phyloP scores from a whole-genome alignment of 53 echinoderm and acorn worm species.

The Zoroaster sp. region DNA sequence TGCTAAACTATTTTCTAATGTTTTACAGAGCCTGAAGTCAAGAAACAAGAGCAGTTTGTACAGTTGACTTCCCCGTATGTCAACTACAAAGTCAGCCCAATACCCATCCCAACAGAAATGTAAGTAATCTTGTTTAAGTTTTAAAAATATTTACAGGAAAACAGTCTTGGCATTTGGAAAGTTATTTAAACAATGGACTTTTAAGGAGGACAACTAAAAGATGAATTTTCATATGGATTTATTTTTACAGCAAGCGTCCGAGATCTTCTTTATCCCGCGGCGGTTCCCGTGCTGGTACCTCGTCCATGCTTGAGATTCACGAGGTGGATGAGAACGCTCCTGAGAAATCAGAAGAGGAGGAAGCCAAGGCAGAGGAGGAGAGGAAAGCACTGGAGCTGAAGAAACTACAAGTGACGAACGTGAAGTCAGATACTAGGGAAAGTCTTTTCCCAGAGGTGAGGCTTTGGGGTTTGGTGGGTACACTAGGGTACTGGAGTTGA shows the following conservation, averaged over 20 bases:
- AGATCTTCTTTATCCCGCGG: slow-evolving; percentile 88
- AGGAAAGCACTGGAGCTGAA: slow-evolving; percentile 53
- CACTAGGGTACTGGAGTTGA: not conserved
- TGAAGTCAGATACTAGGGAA: slow-evolving; percentile 42
- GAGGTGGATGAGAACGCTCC: slow-evolving; percentile 90
- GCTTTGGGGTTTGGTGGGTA: too few species aligned
- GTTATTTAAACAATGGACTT: too few species aligned
- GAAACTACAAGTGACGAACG: slow-evolving; percentile 26
- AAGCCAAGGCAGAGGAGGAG: slow-evolving; percentile 72
- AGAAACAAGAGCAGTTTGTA: slow-evolving; percentile 98
- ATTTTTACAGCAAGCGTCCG: slow-evolving; percentile 72
- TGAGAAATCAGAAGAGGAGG: slow-evolving; percentile 75
- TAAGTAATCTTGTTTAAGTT: slow-evolving; percentile 49
- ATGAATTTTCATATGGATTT: too few species aligned
- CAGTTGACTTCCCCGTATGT: slow-evolving; percentile 94
- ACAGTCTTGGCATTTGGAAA: not conserved
- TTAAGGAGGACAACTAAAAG: too few species aligned
- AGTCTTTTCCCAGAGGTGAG: slow-evolving; percentile 48
- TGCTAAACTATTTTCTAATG: not conserved
- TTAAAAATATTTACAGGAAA: not conserved
- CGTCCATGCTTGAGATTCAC: slow-evolving; percentile 83
- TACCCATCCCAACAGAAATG: slow-evolving; percentile 98
- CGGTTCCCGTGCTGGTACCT: slow-evolving; percentile 52
- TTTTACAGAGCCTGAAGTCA: slow-evolving; percentile 84
- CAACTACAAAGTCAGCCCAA: slow-evolving; percentile 98